A percentile compares a stretch with the other conserved stretches of the same genome.
phyloP scores from a whole-genome alignment of 2,797 vertebrate genomes.

The Acrossocheilus wenchowensis region DNA sequence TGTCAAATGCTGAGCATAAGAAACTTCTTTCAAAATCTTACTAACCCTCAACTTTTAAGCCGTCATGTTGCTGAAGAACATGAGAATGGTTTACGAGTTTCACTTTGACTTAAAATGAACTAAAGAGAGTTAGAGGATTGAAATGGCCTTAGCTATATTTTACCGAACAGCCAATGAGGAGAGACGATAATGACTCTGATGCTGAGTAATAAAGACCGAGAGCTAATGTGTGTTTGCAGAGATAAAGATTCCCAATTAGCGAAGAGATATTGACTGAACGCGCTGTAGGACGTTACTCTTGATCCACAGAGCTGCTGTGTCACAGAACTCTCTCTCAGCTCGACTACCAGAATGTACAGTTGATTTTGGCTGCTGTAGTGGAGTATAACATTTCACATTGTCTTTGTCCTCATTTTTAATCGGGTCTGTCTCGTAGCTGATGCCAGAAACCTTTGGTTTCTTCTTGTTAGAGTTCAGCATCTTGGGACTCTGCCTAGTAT shows the following conservation, averaged over 20 bases:
- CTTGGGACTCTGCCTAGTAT: slow-evolving; percentile 58
- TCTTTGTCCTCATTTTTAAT: slow-evolving; percentile 59
- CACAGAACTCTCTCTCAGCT: slow-evolving; percentile 21
- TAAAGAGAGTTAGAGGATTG: neutral
- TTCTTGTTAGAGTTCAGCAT: slow-evolving; percentile 47
- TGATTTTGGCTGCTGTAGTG: slow-evolving; percentile 52
- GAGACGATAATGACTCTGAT: slow-evolving; percentile 22
- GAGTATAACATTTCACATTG: slow-evolving; percentile 50
- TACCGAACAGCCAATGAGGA: slow-evolving; percentile 5
- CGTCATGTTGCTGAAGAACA: neutral
- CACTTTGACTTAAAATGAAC: neutral
- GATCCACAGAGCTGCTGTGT: slow-evolving; percentile 31
- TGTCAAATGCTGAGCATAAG: neutral
- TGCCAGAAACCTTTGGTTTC: slow-evolving; percentile 56
- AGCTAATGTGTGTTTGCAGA: slow-evolving; percentile 42
- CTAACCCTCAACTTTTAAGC: neutral
- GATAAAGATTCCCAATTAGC: slow-evolving; percentile 40
- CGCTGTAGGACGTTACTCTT: slow-evolving; percentile 28
- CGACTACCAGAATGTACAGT: slow-evolving; percentile 39
- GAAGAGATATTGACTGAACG: slow-evolving; percentile 28
- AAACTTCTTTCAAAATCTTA: neutral
- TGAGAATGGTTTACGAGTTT: neutral
- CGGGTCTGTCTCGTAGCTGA: slow-evolving; percentile 38
- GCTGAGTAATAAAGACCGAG: slow-evolving; percentile 36
- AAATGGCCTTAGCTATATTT: neutral